Evolutionary conservation across 2,888 invertebrate genomes (phyloP), one percentile per base, ranked within the genome.

Genomic region (Dryococelus australis): DNA sequence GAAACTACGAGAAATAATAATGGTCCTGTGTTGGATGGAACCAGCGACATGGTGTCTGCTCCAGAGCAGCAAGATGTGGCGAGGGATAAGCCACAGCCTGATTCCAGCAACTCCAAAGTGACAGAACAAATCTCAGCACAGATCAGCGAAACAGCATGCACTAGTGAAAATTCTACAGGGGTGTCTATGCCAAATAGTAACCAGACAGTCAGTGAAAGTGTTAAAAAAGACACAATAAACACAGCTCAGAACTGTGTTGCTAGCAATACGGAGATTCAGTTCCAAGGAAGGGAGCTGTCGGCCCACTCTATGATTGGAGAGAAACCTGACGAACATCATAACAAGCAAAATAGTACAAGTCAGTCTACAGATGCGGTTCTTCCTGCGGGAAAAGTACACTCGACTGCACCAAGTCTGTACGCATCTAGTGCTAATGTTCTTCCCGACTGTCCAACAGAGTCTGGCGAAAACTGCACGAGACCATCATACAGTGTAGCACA

Each of bases 91-190:
- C 65, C 10, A 65, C 65, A 16, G 65, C 65, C 24, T n/a, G n/a
- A 9, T n/a, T 24, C 65, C 8, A 65, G 8, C 1, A 65, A 65
- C n/a, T 0, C 65, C 35, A 43, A 84, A 16, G 26, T 84, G 43
- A 84, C n/a, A 43, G 88, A 89, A 16, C 88, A 89, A 35, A 88
- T 87, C 28, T 47, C 86, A 53, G 53, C 80, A 80, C 12, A n/a
- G 35, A 26, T 24, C 43, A 83, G 27, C 27, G 27, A 83, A 28
- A 35, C 35, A 3, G 28, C 83, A 13, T 83, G 47, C n/a, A 20
- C 35, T 47, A 86, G 43, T 24, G 26, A 28, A 35, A 13, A 86
- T 53, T 24, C 83, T 47, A 83, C 12, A 84, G 43, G n/a, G 43
- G 83, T 2, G 65, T 65, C n/a, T 6, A n/a, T 65, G 24, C 8